Percentiles rank a stretch among this genome's conserved stretches.
phyloP scores from a whole-genome alignment of 2,113 vertebrate species.

The Etheostoma cragini region DNA sequence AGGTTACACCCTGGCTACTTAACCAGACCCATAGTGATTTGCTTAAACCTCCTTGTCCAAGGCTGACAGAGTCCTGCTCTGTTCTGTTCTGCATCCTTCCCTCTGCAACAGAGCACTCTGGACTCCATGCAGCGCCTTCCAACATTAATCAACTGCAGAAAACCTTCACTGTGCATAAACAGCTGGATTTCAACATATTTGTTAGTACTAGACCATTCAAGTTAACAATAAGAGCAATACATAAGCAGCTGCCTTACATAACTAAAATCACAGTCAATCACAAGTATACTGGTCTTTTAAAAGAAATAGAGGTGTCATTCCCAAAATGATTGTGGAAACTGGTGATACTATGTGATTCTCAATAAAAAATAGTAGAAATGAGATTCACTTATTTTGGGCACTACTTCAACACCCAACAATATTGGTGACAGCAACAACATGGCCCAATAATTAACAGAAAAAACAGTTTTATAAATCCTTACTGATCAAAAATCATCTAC shows the following conservation, averaged over 20 bases:
- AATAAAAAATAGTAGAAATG: too few species aligned
- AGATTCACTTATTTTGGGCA: too few species aligned
- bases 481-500: neutral
- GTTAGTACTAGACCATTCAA: neutral
- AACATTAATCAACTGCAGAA: neutral
- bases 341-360: too few species aligned
- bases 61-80: neutral
- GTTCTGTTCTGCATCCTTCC: neutral
- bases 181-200: neutral
- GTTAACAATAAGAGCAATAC: neutral
- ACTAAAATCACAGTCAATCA: neutral
- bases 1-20: constrained; percentile 61
- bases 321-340: too few species aligned
- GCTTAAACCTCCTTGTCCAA: constrained; percentile 14
- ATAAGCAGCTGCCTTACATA: neutral
- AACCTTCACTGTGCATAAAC: neutral
- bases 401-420: neutral
- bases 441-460: too few species aligned
- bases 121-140: neutral
- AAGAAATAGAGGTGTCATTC: neutral
- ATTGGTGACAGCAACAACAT: neutral
- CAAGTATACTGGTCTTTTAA: neutral
- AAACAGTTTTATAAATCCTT: neutral
- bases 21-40: constrained; percentile 47
- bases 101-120: neutral